Base-by-base conservation (phyloP, 2,113 vertebrate genomes). In the Damaliscus lunatus region DNA sequence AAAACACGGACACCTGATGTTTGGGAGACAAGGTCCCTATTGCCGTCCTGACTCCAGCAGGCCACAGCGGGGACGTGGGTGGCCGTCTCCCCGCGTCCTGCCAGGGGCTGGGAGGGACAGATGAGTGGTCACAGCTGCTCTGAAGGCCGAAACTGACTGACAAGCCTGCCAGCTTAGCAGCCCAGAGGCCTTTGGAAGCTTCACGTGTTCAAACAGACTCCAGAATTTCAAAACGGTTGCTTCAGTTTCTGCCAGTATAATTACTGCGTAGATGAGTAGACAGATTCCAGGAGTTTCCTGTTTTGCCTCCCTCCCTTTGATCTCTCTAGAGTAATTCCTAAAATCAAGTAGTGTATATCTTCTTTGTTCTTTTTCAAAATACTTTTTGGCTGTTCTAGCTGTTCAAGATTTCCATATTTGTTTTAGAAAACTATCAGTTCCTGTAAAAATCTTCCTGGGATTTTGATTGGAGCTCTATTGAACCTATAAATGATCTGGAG, bases 181-280 rank as follows among this genome's bases (percentile, higher is more conserved):
- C 53, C 11, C 16, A 31, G 17, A 21, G 40, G 36, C 6, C 40
- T 19, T 40, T 46, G 27, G 67, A 90, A 77, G 52, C 52, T 21
- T 10, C 25, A 88, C 3, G 25, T 89, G n/a, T 29, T 77, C 52
- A 40, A 6, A 36, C 17, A 77, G 36, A 78, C 40, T 90, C 88
- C 52, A 90, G 88, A 57, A 10, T 23, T 78, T 40, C 67, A 90
- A 46, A 33, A 57, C 4, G 23, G n/a, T 16, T 16, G 31, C 27
- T 89, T 55, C 25, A 74, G 71, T 27, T 43, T 77, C 36, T 57
- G 11, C 27, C 17, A 78, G 3, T 11, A n/a, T 21, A 33, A 16
- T 1, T 78, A 19, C 2, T 46, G 40, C 10, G 0, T 16, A 71
- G 46, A 33, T 78, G 19, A n/a, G n/a, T 0, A n/a, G 29, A 43